Evolutionary conservation across 2,888 invertebrate genomes (phyloP).

Genomic region (Xanthorhoe designata): DNA sequence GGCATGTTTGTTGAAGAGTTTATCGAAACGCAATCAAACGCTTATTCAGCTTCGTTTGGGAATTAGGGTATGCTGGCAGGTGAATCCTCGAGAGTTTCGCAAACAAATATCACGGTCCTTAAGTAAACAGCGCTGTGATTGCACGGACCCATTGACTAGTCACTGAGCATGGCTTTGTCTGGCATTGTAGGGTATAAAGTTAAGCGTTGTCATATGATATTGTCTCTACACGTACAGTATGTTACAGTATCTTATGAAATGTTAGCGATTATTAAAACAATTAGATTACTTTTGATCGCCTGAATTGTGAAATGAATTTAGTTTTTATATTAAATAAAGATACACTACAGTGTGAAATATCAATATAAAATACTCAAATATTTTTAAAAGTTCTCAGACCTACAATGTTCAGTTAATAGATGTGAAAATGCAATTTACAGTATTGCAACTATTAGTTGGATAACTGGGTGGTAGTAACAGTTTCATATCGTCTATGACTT

Average conservation of each 20-base stretch:
- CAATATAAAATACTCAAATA: background rate
- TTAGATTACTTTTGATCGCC: too few species aligned
- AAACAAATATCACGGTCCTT: constrained; percentile 75
- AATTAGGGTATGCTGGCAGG: constrained; percentile 66
- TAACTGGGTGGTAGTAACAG: background rate
- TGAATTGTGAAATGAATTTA: too few species aligned
- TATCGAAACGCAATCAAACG: constrained; percentile 68
- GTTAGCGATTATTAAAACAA: too few species aligned
- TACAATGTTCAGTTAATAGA: background rate
- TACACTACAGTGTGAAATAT: background rate
- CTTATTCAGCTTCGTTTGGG: constrained; percentile 72
- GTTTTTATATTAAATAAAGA: too few species aligned
- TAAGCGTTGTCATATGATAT: too few species aligned
- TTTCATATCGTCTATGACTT: constrained; percentile 1
- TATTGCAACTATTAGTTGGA: background rate
- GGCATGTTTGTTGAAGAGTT: constrained; percentile 55
- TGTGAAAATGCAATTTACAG: background rate
- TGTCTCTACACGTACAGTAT: too few species aligned
- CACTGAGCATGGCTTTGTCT: constrained; percentile 5
- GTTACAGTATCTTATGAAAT: too few species aligned
- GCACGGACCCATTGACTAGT: constrained; percentile 44
- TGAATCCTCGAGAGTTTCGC: constrained; percentile 70
- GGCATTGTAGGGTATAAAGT: background rate
- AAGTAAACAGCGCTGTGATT: constrained; percentile 70
- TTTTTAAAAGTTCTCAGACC: background rate